Evolutionary conservation across 1,140 invertebrate species (phyloP).

Genomic region (Trachelipus rathkii): DNA sequence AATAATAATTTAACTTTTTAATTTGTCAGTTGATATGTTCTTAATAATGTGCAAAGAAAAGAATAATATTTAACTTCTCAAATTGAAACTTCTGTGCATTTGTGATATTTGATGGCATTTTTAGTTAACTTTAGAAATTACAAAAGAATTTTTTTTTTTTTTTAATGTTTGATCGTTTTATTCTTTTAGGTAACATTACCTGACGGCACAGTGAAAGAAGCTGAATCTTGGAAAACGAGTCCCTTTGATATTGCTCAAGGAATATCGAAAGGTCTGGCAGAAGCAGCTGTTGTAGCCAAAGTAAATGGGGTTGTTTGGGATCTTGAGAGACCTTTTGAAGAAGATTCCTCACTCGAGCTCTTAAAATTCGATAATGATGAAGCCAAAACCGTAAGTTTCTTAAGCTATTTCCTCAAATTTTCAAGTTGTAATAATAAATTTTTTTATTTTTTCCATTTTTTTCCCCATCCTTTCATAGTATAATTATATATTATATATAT

Average conservation of each 20-base stretch:
- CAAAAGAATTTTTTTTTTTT: background rate
- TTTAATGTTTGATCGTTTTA: background rate
- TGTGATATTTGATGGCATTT: too few species aligned
- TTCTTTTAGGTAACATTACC: constrained; percentile 63
- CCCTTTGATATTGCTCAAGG: constrained; percentile 88
- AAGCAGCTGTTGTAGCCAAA: constrained; percentile 88
- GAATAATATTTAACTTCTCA: too few species aligned
- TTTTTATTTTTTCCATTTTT: too few species aligned
- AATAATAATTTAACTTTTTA: too few species aligned
- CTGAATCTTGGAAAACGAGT: constrained; percentile 83
- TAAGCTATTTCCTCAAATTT: too few species aligned
- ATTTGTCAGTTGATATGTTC: too few species aligned
- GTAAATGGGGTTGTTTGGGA: constrained; percentile 95
- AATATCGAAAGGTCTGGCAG: constrained; percentile 91
- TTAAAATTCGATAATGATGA: constrained; percentile 94
- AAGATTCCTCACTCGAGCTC: constrained; percentile 73
- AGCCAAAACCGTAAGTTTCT: constrained; percentile 49
- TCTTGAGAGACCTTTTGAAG: constrained; percentile 89
- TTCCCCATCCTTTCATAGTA: too few species aligned
- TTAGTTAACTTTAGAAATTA: too few species aligned
- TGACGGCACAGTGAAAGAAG: constrained; percentile 80
- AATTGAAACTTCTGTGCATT: too few species aligned
- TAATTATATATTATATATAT: too few species aligned
- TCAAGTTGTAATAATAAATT: too few species aligned
- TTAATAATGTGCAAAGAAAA: too few species aligned